A percentile compares a stretch with the other conserved stretches of the same genome.
Evolutionary conservation across 2,113 vertebrate species (phyloP).

Genomic region (Bothrops jararaca): DNA sequence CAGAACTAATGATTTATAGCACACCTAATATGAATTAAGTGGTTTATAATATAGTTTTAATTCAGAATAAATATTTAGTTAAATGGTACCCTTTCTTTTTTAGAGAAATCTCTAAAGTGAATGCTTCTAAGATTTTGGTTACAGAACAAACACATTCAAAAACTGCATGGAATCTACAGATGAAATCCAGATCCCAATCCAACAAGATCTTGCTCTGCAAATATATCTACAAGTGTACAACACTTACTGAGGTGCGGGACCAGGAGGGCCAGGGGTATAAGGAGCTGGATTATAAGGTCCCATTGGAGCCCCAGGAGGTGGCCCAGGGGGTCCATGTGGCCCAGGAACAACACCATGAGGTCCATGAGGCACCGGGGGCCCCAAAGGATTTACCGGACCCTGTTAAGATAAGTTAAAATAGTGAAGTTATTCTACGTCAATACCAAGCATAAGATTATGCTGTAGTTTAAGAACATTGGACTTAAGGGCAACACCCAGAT

Average conservation of each 20-base stretch:
- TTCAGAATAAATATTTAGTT: neutral
- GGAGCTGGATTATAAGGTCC: constrained; percentile 96
- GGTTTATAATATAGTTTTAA: neutral
- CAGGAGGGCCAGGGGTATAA: constrained; percentile 94
- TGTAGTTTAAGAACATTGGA: neutral
- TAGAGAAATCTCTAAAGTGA: neutral
- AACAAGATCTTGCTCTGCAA: neutral
- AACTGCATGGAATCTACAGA: neutral
- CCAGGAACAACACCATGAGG: constrained; percentile 93
- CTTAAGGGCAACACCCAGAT: neutral
- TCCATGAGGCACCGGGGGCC: constrained; percentile 93
- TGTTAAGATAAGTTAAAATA: constrained; percentile 42
- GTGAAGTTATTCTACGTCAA: neutral
- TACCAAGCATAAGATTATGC: neutral
- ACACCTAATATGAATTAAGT: neutral
- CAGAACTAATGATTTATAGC: neutral
- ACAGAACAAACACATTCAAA: neutral
- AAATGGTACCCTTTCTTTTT: neutral
- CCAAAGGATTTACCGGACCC: constrained; percentile 95
- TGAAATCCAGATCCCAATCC: neutral
- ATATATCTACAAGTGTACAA: neutral
- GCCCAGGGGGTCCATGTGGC: constrained; percentile 86
- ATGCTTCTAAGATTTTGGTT: neutral
- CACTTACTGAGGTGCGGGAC: constrained; percentile 91
- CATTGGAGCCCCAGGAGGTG: constrained; percentile 93